phyloP scores from a whole-genome alignment of 2,888 invertebrate genomes.

The Cloeon dipterum region DNA sequence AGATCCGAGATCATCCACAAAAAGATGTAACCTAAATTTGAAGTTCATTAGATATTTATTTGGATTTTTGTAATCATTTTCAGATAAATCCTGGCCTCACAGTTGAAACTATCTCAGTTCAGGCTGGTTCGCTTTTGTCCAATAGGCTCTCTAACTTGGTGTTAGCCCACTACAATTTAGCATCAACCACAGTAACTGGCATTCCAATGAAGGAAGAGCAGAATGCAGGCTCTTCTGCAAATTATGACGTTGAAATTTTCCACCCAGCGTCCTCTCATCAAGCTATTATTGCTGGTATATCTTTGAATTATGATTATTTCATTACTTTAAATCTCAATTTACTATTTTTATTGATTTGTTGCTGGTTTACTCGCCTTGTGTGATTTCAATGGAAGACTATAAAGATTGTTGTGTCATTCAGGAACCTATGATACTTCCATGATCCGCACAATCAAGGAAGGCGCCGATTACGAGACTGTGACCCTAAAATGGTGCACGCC shows the following conservation, averaged over 20 bases:
- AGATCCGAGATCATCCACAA: constrained; percentile 45
- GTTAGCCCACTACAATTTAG: constrained; percentile 68
- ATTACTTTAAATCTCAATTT: constrained; percentile 1
- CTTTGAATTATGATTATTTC: constrained; percentile 1
- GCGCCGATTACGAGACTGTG: constrained; percentile 55
- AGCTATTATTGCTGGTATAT: constrained; percentile 38
- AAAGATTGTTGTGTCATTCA: neutral
- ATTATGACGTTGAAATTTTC: constrained; percentile 95
- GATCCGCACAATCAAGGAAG: constrained; percentile 42
- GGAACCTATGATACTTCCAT: constrained; percentile 31
- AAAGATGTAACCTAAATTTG: constrained; percentile 45
- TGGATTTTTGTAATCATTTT: neutral
- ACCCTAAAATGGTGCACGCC: constrained; percentile 96
- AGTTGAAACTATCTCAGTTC: constrained; percentile 59
- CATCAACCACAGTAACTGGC: constrained; percentile 91
- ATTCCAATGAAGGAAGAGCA: constrained; percentile 99
- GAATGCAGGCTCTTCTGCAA: constrained; percentile 91
- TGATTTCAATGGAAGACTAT: constrained; percentile 1
- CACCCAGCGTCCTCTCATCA: constrained; percentile 72
- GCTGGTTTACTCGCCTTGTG: neutral
- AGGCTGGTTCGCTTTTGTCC: constrained; percentile 43
- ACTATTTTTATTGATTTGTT: constrained; percentile 5
- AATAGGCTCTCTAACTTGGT: constrained; percentile 52
- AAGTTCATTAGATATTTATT: constrained; percentile 2
- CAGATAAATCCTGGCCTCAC: constrained; percentile 48